phyloP scores from a whole-genome alignment of 2,888 invertebrate genomes.

The Erpobdella octoculata region DNA sequence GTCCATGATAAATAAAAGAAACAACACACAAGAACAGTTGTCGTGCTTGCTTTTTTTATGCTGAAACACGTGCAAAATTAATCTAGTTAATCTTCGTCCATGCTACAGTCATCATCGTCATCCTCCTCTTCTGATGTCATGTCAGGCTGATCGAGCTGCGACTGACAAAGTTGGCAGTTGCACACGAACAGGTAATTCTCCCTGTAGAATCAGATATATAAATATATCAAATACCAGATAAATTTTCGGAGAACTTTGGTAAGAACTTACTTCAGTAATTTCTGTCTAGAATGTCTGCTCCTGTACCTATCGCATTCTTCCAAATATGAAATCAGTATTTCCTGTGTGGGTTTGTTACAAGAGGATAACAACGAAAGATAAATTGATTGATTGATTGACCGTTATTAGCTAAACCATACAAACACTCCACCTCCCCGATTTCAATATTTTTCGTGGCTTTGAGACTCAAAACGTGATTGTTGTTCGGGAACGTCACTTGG shows the following conservation, averaged over 20 bases:
- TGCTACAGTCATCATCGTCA: conserved; percentile 50
- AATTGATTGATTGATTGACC: too few relatives aligned
- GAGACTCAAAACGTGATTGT: conserved; percentile 60
- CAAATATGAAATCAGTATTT: conserved; percentile 81
- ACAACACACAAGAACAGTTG: neutral
- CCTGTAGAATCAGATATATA: conserved; percentile 40
- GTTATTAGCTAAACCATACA: too few relatives aligned
- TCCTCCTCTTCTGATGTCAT: conserved; percentile 71
- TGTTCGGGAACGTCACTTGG: conserved; percentile 72
- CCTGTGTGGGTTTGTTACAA: too few relatives aligned
- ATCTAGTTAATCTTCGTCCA: conserved; percentile 5
- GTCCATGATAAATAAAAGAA: too few relatives aligned
- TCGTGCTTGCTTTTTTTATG: neutral
- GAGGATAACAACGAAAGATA: too few relatives aligned
- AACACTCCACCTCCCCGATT: conserved; percentile 61
- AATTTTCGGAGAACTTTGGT: too few relatives aligned
- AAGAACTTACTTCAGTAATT: conserved; percentile 61
- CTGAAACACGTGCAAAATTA: neutral
- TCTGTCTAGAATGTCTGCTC: conserved; percentile 78
- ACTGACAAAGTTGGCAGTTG: conserved; percentile 69
- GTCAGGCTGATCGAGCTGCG: conserved; percentile 68
- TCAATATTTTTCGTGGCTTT: conserved; percentile 65
- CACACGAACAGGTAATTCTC: conserved; percentile 59
- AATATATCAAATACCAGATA: neutral
- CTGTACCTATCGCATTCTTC: conserved; percentile 73